Evolutionary conservation across 2,888 invertebrate genomes (phyloP), one percentile per base, ranked within the genome.

Genomic region (Conops quadrifasciatus): DNA sequence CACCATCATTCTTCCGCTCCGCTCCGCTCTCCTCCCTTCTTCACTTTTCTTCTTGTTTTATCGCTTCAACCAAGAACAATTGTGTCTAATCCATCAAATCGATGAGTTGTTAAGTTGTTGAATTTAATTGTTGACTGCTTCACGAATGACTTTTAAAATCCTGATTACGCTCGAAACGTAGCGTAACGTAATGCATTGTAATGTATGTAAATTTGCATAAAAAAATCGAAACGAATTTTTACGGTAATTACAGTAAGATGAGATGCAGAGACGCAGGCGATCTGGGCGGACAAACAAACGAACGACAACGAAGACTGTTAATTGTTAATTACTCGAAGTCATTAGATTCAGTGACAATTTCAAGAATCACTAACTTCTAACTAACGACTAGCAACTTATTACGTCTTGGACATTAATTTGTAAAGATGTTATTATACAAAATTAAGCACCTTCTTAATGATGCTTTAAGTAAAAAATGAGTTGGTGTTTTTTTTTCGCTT

Each of bases 1-100:
- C 7, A 19, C 53, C 53, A 4, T 5, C n/a, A n/a, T n/a, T 11
- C 21, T n/a, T 53, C 24, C n/a, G 21, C 53, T 2, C 19, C 5
- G 2, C 53, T 53, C 19, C 53, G 53, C 53, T n/a, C 53, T 53
- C 19, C 4, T 2, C 11, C 3, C 24, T n/a, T n/a, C n/a, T n/a
- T n/a, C n/a, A n/a, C n/a, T n/a, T n/a, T n/a, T n/a, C n/a, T n/a
- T n/a, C n/a, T n/a, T n/a, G n/a, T n/a, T n/a, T n/a, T n/a, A n/a
- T n/a, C n/a, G n/a, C n/a, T n/a, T n/a, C n/a, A n/a, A n/a, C n/a
- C n/a, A n/a, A n/a, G n/a, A n/a, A n/a, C n/a, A n/a, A 36, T 43
- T 28, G 53, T 56, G 66, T 66, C 56, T 36, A 56, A 66, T 66
- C 56, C 56, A 66, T 66, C 66, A 66, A 56, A 56, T 13, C 24